phyloP scores from a whole-genome alignment of 2,888 invertebrate genomes.

The Mythimna vitellina region DNA sequence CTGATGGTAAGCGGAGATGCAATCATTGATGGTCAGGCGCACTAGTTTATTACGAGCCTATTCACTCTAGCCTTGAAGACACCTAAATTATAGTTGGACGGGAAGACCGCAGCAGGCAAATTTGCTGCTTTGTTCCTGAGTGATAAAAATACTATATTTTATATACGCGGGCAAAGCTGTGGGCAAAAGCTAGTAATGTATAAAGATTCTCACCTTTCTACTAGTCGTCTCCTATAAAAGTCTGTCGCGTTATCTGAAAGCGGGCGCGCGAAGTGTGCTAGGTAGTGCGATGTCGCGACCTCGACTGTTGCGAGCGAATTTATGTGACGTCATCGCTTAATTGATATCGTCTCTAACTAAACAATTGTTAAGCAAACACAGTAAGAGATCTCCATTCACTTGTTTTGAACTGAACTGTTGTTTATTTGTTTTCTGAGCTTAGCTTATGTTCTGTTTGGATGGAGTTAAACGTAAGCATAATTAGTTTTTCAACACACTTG shows the following conservation, averaged over 20 bases:
- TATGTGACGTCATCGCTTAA: slow-evolving; percentile 52
- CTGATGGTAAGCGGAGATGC: too few relatives aligned
- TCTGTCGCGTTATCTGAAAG: slow-evolving; percentile 44
- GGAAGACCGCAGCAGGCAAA: too few relatives aligned
- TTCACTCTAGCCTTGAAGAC: too few relatives aligned
- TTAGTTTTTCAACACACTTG: too few relatives aligned
- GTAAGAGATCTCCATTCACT: slow-evolving; percentile 17
- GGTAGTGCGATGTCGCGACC: slow-evolving; percentile 52
- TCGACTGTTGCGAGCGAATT: slow-evolving; percentile 58
- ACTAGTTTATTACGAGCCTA: too few relatives aligned
- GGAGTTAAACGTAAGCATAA: background rate
- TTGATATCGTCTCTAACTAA: slow-evolving; percentile 43
- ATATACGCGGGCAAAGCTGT: too few relatives aligned
- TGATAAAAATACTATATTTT: too few relatives aligned
- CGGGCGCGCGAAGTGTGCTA: slow-evolving; percentile 45
- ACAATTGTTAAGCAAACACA: slow-evolving; percentile 27
- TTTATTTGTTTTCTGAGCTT: background rate
- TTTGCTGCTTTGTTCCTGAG: too few relatives aligned
- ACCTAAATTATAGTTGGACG: too few relatives aligned
- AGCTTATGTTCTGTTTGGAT: background rate
- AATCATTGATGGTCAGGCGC: too few relatives aligned
- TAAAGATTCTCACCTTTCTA: background rate
- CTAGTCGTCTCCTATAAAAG: slow-evolving; percentile 27
- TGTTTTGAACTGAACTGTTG: slow-evolving; percentile 9
- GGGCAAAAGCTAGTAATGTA: too few relatives aligned